These are phyloP conservation scores for Lingula anatina DNA, from an alignment of 2,888 invertebrate species.

Conservation along the genomic window DNA sequence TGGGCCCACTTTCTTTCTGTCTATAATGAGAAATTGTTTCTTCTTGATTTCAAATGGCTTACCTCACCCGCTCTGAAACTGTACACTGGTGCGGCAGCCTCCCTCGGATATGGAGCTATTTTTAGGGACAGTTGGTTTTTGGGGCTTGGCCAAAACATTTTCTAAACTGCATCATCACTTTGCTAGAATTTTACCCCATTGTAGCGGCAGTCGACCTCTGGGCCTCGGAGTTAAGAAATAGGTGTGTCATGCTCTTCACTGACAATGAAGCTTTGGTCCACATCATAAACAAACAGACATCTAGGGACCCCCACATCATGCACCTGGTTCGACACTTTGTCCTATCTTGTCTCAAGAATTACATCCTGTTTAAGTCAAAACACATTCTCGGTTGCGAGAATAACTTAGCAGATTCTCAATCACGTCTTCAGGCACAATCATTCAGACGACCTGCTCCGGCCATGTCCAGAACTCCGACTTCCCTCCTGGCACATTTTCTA, in stretches of 20 bases:
- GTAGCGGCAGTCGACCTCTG: neutral
- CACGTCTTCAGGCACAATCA: no score
- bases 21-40: slow-evolving; percentile 5
- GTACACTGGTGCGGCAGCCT: slow-evolving; percentile 3
- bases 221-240: neutral
- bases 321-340: neutral
- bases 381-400: no score
- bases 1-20: slow-evolving; percentile 1
- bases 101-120: slow-evolving; percentile 5
- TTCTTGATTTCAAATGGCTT: no score
- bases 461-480: no score
- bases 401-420: no score
- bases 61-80: no score
- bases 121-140: slow-evolving; percentile 2
- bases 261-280: slow-evolving; percentile 5
- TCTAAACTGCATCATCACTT: neutral
- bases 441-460: no score
- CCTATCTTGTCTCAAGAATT: neutral
- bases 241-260: neutral
- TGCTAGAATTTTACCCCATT: no score
- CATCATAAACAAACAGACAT: slow-evolving; percentile 2
- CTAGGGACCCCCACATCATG: no score
- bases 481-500: no score
- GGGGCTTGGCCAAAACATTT: slow-evolving; percentile 1
- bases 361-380: no score